Evolutionary conservation across 2,113 vertebrate genomes (phyloP).

Genomic region (Pan troglodytes): NHGRI_mPanTro3-v2.1_pri NC_072415.2:63272501-63273000

Average conservation of each 20-base stretch:
- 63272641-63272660: not conserved
- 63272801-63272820: not conserved
- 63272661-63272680: not conserved
- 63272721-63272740: not conserved
- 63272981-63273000: not conserved
- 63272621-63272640: not conserved
- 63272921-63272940: not conserved
- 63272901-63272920: not conserved
- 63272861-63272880: not conserved
- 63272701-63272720: not conserved
- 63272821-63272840: not conserved
- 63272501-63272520: no score
- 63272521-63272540: no score
- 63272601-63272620: not conserved
- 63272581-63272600: no score
- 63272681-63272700: not conserved
- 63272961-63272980: not conserved
- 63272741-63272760: not conserved
- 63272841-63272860: not conserved
- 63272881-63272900: not conserved
- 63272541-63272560: no score
- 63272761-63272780: not conserved
- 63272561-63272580: no score
- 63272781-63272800: not conserved
- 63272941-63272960: not conserved